Evolutionary conservation across 2,888 invertebrate species (phyloP).

Genomic region (Hanleya hanleyi): DNA sequence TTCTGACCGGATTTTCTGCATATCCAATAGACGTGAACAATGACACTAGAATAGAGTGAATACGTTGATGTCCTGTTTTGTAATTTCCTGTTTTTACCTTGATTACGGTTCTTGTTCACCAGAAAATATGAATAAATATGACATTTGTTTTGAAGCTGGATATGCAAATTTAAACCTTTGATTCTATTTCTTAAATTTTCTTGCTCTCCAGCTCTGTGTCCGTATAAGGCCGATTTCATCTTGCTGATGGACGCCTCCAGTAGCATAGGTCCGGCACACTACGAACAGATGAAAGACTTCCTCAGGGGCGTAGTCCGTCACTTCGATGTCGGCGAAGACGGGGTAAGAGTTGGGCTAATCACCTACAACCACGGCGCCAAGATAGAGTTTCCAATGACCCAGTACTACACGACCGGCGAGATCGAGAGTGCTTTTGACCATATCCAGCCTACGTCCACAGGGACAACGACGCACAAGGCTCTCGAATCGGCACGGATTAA

Average conservation of each 20-base stretch:
- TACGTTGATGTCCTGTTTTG: too few relatives aligned
- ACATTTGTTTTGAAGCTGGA: too few relatives aligned
- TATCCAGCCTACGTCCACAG: neutral
- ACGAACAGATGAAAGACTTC: conserved; percentile 11
- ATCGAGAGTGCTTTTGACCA: neutral
- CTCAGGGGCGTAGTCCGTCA: conserved; percentile 8
- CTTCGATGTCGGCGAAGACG: conserved; percentile 5
- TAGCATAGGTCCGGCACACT: conserved; percentile 1
- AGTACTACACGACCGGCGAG: neutral
- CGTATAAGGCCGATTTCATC: conserved; percentile 13
- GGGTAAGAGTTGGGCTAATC: conserved; percentile 3
- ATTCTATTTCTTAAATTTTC: too few relatives aligned
- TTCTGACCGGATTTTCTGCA: too few relatives aligned
- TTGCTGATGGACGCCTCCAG: conserved; percentile 23
- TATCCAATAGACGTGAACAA: too few relatives aligned
- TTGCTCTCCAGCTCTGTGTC: conserved; percentile 1
- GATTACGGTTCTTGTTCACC: too few relatives aligned
- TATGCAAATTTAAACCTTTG: too few relatives aligned
- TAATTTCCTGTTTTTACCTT: too few relatives aligned
- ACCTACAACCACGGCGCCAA: neutral
- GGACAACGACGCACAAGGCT: neutral
- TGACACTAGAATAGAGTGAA: too few relatives aligned
- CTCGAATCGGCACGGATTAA: conserved; percentile 1
- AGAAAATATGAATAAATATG: too few relatives aligned
- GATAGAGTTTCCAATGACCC: conserved; percentile 6